Evolutionary conservation across 2,113 vertebrate species (phyloP), one percentile per base, ranked within the genome.

Genomic region (Otolemur garnettii): DNA sequence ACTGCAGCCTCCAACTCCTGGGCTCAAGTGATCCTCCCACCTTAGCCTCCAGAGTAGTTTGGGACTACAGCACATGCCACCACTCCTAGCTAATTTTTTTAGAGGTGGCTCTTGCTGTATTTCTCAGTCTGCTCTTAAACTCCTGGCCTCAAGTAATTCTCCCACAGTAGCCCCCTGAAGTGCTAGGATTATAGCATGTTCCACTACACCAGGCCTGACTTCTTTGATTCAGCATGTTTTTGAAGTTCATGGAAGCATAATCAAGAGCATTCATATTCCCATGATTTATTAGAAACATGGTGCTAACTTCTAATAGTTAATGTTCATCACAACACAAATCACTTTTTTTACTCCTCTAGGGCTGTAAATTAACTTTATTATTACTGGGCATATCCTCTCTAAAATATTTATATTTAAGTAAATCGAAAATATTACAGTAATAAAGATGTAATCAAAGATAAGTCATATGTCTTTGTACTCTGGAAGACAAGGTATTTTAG

Each of bases 361-460:
- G 57, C 19, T 95, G 0, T 71, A 38, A 84, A 92, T 93, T 96
- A 45, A 83, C 53, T 93, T 93, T 93, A 88, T 84, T 87, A 64
- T 88, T 85, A 38, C n/a, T 33, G 11, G 38, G 30, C 71, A 2
- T 82, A 68, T 77, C 60, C 66, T 72, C 26, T 74, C 45, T 95
- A 69, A 94, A 95, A 64, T 93, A 93, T 66, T 82, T 93, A 38
- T 38, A 35, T 92, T 24, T 86, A 92, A 91, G 38, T 95, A 87
- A 82, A 14, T 87, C 87, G 53, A 90, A 95, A 95, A 82, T 55
- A 18, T 68, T 53, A 50, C 45, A 86, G 15, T 89, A 93, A 80
- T 90, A 80, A 96, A 97, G 68, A 87, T n/a, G 80, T 45, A 87
- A 62, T 75, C 80, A 93, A 83, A 89, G 93, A 38, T 69, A 85